Evolutionary conservation across 2,113 vertebrate species (phyloP).

Genomic region (Leptobrachium ailaonicum): DNA sequence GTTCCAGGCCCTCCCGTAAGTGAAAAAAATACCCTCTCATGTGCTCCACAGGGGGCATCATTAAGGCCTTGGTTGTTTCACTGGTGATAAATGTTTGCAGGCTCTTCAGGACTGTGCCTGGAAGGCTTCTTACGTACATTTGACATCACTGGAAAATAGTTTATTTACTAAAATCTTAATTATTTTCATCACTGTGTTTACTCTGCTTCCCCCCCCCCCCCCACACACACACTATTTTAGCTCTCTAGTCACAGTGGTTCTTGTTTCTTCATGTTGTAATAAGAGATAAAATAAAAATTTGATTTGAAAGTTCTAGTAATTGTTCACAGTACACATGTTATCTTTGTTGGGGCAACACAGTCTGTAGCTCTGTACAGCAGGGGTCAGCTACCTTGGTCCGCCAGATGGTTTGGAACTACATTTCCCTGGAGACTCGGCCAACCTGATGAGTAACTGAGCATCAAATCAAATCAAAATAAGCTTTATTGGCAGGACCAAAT

Average conservation of each 20-base stretch:
- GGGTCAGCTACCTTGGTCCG: too few species aligned
- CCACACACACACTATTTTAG: conserved; percentile 19
- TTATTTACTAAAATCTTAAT: conserved; percentile 43
- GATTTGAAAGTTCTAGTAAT: too few species aligned
- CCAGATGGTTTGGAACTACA: too few species aligned
- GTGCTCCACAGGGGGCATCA: conserved; percentile 19
- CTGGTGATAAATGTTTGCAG: conserved; percentile 28
- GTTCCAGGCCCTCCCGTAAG: conserved; percentile 21
- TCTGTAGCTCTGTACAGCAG: too few species aligned
- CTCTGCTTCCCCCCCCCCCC: not conserved
- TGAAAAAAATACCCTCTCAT: not conserved
- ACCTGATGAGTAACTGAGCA: too few species aligned
- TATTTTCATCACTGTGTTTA: conserved; percentile 8
- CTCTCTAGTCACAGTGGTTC: not conserved
- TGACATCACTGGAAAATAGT: conserved; percentile 28
- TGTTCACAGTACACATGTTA: too few species aligned
- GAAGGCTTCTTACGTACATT: conserved; percentile 25
- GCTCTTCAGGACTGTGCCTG: conserved; percentile 11
- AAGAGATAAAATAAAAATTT: too few species aligned
- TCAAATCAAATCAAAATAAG: too few species aligned
- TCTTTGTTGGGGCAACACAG: too few species aligned
- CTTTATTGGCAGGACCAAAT: too few species aligned
- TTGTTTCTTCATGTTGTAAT: too few species aligned
- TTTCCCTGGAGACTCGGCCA: too few species aligned
- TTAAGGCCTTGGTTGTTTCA: not conserved